Percentiles rank a stretch among this genome's conserved stretches.
Evolutionary conservation across 2,888 invertebrate genomes (phyloP).

Genomic region (Pemphredon lugubris): DNA sequence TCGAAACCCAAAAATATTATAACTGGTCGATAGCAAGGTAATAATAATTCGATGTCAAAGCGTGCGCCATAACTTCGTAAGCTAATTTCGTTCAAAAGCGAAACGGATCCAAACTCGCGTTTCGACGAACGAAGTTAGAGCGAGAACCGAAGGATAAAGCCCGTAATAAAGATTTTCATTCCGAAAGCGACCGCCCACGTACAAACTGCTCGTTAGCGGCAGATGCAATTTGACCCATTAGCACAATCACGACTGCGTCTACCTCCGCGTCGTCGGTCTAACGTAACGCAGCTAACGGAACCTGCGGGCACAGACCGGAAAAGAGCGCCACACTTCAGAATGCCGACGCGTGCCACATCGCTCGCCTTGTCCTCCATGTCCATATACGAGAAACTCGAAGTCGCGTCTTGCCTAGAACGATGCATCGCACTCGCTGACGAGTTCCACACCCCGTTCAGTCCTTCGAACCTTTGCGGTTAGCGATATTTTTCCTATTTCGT

Average conservation of each 20-base stretch:
- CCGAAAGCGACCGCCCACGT: constrained; percentile 38
- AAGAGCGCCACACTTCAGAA: constrained; percentile 67
- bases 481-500: too few relatives aligned
- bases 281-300: constrained; percentile 69
- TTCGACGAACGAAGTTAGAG: neutral
- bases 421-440: constrained; percentile 39
- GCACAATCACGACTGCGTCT: constrained; percentile 64
- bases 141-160: neutral
- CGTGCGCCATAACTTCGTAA: too few relatives aligned
- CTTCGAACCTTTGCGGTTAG: too few relatives aligned
- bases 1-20: too few relatives aligned
- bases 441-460: neutral
- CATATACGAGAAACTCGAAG: constrained; percentile 59
- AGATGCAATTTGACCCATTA: constrained; percentile 72
- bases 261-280: constrained; percentile 18
- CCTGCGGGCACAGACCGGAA: constrained; percentile 70
- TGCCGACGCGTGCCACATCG: constrained; percentile 73
- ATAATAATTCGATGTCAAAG: neutral
- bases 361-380: constrained; percentile 68
- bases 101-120: too few relatives aligned
- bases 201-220: constrained; percentile 52
- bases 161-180: constrained; percentile 23
- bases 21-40: too few relatives aligned
- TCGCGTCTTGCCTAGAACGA: constrained; percentile 48
- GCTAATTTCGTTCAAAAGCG: too few relatives aligned